These are phyloP conservation scores for Platichthys stellatus DNA, from an alignment of 2,113 vertebrate species.

Conservation along the genomic window DNA sequence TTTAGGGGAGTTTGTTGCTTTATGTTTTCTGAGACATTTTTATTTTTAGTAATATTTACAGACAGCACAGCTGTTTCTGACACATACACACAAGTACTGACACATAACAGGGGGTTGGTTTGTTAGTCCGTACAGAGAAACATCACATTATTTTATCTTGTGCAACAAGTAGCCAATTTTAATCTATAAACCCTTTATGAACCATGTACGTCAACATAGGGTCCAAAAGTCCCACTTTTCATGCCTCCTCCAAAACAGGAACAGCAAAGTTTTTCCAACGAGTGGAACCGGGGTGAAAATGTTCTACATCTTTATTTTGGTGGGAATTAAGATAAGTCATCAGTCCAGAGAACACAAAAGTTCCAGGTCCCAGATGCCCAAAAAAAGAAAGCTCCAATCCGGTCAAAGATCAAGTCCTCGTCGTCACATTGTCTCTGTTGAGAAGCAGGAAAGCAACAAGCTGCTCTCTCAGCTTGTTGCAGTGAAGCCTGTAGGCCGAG, in stretches of 20 bases:
- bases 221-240: constrained; percentile 6
- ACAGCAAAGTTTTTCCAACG: not conserved
- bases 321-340: not conserved
- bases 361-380: not conserved
- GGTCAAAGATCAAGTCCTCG: not conserved
- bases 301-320: not conserved
- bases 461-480: constrained; percentile 42
- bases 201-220: not conserved
- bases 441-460: constrained; percentile 53
- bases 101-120: constrained; percentile 48
- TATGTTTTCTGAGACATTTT: constrained; percentile 35
- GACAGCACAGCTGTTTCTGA: constrained; percentile 76
- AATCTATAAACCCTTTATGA: not conserved
- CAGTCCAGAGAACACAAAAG: constrained; percentile 18
- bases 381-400: not conserved
- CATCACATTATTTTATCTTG: constrained; percentile 36
- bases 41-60: constrained; percentile 74
- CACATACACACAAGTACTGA: constrained; percentile 24
- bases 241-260: not conserved
- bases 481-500: constrained; percentile 31
- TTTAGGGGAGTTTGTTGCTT: not conserved
- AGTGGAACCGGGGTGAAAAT: constrained; percentile 18
- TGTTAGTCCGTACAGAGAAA: constrained; percentile 47
- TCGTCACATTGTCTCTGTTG: constrained; percentile 22
- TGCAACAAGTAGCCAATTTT: constrained; percentile 19